Conservation (phyloP, 2,888 invertebrate species). For the Trissonchulus sp. region DNA sequence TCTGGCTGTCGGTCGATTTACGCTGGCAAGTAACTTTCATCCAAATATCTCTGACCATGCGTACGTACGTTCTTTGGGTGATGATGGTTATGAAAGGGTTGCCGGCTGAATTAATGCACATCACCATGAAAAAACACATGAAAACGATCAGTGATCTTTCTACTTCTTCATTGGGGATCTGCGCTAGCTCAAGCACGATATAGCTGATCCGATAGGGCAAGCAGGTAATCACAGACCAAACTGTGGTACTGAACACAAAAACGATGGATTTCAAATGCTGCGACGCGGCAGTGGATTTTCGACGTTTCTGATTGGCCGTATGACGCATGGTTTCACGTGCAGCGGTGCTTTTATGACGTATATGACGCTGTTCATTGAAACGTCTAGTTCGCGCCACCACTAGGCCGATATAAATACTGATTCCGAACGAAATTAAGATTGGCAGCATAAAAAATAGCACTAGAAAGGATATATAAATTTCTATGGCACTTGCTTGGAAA, state of each 20-base stretch:
- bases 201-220: constrained; percentile 28
- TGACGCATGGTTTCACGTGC: not conserved
- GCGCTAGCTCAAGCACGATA: not conserved
- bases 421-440: constrained; percentile 18
- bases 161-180: not conserved
- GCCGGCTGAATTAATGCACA: constrained; percentile 22
- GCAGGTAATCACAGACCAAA: constrained; percentile 24
- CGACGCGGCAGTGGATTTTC: not conserved
- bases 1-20: too few species aligned
- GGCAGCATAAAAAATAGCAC: constrained; percentile 25
- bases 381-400: constrained; percentile 12
- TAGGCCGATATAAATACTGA: constrained; percentile 21
- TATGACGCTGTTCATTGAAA: not conserved
- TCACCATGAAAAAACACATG: constrained; percentile 23
- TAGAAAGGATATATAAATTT: constrained; percentile 16
- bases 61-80: constrained; percentile 13
- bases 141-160: not conserved
- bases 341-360: not conserved
- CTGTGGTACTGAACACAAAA: constrained; percentile 25
- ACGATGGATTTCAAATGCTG: constrained; percentile 24
- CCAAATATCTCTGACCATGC: constrained; percentile 1
- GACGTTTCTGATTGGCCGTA: not conserved
- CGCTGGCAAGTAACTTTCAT: too few species aligned
- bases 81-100: constrained; percentile 27
- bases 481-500: not conserved